Conservation (phyloP, 2,113 vertebrate genomes). For the Callionymus lyra region DNA sequence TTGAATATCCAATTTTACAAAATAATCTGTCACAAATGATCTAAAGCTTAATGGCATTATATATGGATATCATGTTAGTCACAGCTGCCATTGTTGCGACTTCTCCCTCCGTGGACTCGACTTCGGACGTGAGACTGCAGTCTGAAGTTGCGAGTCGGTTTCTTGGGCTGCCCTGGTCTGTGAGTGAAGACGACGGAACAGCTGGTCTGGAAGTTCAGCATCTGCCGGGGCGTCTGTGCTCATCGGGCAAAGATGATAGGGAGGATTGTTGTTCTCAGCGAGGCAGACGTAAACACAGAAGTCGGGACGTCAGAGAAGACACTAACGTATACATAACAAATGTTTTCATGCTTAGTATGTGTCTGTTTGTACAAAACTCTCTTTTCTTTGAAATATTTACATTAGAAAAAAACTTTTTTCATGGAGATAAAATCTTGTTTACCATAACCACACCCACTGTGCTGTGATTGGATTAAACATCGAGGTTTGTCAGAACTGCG, state of each 20-base stretch:
- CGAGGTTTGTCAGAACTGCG: too few relatives aligned
- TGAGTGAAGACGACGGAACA: constrained; percentile 38
- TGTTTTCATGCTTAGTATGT: too few relatives aligned
- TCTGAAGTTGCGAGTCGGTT: constrained; percentile 16
- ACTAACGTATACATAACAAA: too few relatives aligned
- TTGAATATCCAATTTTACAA: too few relatives aligned
- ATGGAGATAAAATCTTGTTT: too few relatives aligned
- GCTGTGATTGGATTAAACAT: too few relatives aligned
- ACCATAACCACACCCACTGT: too few relatives aligned
- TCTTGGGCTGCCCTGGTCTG: constrained; percentile 15
- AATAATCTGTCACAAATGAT: constrained; percentile 6
- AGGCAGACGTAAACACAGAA: too few relatives aligned
- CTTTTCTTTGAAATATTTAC: too few relatives aligned
- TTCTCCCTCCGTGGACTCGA: neutral
- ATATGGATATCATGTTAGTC: constrained; percentile 22
- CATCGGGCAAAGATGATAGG: constrained; percentile 19
- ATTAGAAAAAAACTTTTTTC: too few relatives aligned
- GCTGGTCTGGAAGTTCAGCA: constrained; percentile 35
- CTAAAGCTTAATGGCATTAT: constrained; percentile 15
- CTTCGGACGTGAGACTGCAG: constrained; percentile 18
- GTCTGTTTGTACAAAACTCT: too few relatives aligned
- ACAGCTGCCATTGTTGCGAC: constrained; percentile 30
- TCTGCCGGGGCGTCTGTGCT: constrained; percentile 23
- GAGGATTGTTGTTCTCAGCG: neutral
- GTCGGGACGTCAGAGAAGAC: too few relatives aligned